Evolutionary conservation across 2,888 invertebrate genomes (phyloP).

Genomic region (Parelbella ahira): DNA sequence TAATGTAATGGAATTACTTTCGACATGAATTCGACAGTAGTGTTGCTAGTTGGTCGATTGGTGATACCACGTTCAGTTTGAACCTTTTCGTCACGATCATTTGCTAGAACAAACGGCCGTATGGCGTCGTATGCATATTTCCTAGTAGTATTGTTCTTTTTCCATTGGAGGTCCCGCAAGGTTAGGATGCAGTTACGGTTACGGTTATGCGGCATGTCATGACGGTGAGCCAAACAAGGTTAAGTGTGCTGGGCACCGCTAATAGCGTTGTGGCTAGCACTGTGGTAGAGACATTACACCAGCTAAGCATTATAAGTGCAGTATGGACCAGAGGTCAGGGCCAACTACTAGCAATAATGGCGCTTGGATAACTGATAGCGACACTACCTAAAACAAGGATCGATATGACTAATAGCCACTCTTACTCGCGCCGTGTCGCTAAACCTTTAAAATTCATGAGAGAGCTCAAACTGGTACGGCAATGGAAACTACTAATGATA

Average conservation of each 20-base stretch:
- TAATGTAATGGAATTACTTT: no score
- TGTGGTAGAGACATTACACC: conserved; percentile 46
- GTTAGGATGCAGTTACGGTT: conserved; percentile 33
- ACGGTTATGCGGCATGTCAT: conserved; percentile 47
- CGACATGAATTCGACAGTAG: background rate
- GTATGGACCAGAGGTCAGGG: conserved; percentile 59
- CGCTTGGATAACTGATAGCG: conserved; percentile 39
- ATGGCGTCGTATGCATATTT: conserved; percentile 9
- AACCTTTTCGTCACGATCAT: background rate
- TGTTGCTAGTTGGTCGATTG: no score
- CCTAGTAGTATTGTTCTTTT: conserved; percentile 28
- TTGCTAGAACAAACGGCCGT: conserved; percentile 6
- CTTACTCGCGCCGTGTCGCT: conserved; percentile 9
- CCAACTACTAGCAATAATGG: conserved; percentile 57
- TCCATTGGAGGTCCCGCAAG: conserved; percentile 30
- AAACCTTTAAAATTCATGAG: conserved; percentile 18
- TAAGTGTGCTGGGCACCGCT: conserved; percentile 51
- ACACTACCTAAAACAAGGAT: conserved; percentile 23
- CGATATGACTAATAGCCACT: conserved; percentile 42
- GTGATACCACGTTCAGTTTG: no score
- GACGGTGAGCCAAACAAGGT: conserved; percentile 61
- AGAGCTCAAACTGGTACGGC: conserved; percentile 9
- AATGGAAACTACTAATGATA: conserved; percentile 20
- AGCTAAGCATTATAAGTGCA: conserved; percentile 52
- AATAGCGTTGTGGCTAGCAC: conserved; percentile 35